phyloP scores from a whole-genome alignment of 64 coral and sea anemone species.

The Actinia tenebrosa region DNA sequence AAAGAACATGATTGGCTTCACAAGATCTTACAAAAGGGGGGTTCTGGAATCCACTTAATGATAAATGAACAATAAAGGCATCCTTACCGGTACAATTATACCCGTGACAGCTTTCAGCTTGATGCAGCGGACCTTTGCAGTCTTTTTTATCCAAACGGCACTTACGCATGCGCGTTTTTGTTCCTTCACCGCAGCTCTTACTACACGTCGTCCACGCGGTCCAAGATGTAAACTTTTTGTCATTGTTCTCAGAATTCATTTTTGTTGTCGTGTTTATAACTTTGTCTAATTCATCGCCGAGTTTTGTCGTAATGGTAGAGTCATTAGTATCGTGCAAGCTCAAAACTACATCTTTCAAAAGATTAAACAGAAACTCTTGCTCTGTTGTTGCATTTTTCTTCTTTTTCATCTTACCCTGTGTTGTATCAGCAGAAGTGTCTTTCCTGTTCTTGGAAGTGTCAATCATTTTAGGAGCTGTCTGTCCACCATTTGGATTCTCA shows the following conservation, averaged over 20 bases:
- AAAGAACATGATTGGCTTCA: no score
- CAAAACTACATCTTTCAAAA: neutral
- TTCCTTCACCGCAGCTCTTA: slow-evolving; percentile 28
- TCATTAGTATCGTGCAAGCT: neutral
- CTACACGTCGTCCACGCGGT: slow-evolving; percentile 28
- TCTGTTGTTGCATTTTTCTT: neutral
- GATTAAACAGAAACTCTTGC: neutral
- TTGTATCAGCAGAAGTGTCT: neutral
- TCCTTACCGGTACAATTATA: neutral
- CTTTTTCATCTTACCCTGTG: neutral
- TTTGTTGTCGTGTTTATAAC: neutral
- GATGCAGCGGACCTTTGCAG: neutral
- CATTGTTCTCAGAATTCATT: neutral
- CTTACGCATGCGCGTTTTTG: slow-evolving; percentile 10
- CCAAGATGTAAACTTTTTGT: slow-evolving; percentile 26
- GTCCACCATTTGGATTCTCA: neutral
- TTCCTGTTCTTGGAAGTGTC: neutral
- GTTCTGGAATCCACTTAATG: neutral
- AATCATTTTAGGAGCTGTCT: neutral
- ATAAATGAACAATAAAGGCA: neutral
- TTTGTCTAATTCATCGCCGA: neutral
- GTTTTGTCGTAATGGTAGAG: neutral
- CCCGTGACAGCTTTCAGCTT: neutral
- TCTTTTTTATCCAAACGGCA: neutral
- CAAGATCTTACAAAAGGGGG: no score